phyloP scores from a whole-genome alignment of 2,797 vertebrate species.

The Chelidonichthys spinosus region DNA sequence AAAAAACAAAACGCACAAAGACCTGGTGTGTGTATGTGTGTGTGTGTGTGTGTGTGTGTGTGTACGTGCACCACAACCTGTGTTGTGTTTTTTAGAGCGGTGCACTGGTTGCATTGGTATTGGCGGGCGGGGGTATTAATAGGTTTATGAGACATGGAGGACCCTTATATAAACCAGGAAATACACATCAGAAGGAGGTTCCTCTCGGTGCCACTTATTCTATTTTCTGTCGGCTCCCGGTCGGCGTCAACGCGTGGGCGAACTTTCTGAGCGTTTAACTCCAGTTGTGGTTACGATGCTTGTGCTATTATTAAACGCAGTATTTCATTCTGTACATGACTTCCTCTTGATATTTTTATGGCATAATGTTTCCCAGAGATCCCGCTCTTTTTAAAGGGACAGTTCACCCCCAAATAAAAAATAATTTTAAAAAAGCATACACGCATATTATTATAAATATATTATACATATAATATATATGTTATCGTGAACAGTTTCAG shows the following conservation, averaged over 20 bases:
- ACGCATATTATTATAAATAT: no score
- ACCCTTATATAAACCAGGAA: slow-evolving; percentile 72
- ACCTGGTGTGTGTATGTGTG: slow-evolving; percentile 43
- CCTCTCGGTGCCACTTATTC: slow-evolving; percentile 55
- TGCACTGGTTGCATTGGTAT: slow-evolving; percentile 26
- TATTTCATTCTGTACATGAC: slow-evolving; percentile 11
- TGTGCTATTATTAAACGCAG: slow-evolving; percentile 30
- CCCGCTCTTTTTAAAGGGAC: not conserved
- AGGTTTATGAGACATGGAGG: slow-evolving; percentile 66
- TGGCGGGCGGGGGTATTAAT: slow-evolving; percentile 55
- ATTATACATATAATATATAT: no score
- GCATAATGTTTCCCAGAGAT: slow-evolving; percentile 3
- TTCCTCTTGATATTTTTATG: not conserved
- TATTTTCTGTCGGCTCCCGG: slow-evolving; percentile 48
- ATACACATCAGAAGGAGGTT: slow-evolving; percentile 55
- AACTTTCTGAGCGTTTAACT: slow-evolving; percentile 23
- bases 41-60: slow-evolving; percentile 54
- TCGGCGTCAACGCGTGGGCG: slow-evolving; percentile 31
- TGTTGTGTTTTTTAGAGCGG: slow-evolving; percentile 12
- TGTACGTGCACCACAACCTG: slow-evolving; percentile 52
- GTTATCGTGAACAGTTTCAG: no score
- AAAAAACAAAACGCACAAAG: slow-evolving; percentile 58
- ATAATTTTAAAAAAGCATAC: not conserved
- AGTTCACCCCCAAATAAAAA: not conserved
- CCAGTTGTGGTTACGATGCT: slow-evolving; percentile 26